Base-by-base conservation (phyloP, 2,888 invertebrate genomes). In the Drosophila eohydei region DNA sequence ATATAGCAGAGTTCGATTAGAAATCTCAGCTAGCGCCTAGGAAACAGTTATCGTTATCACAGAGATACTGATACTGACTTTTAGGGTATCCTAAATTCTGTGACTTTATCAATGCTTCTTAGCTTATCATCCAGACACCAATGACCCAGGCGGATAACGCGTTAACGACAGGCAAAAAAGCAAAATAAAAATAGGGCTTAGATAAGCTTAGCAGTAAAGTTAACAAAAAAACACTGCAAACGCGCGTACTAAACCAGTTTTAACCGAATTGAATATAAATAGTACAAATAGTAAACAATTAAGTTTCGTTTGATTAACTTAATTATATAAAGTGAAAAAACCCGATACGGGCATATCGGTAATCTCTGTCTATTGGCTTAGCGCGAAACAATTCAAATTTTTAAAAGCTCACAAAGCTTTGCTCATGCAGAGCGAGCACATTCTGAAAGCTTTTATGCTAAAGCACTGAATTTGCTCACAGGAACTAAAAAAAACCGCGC, bases 361-460 rank as follows among this genome's bases (percentile, higher is more conserved):
- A n/a, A 48, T 26, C 9, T 26, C 9, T 26, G 9, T 26, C 38
- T 8, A 16, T 26, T 14, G 14, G 1, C 14, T 44, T 26, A 21
- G 5, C 21, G 40, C 46, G 40, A n/a, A 6, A 8, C 40, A 60
- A 57, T 66, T 79, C 60, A 63, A 77, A 77, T 69, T 57, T 9
- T n/a, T 63, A 76, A 74, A 79, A 59, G 70, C 30, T 30, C 48
- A 48, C 74, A 75, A 79, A 75, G 79, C 79, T 67, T 36, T 38
- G 5, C n/a, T n/a, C 30, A 36, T 32, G 46, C 40, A 26, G 30
- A 51, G 28, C 54, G 54, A 41, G 38, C 44, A 41, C 12, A n/a
- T 30, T n/a, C 30, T 12, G 9, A 67, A 46, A 77, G 74, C 73
- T 66, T 46, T 26, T 9, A 50, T 48, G 61, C 58, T 43, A 38